Conservation (phyloP, 1,140 invertebrate genomes). For the Drosophila nasuta region DNA sequence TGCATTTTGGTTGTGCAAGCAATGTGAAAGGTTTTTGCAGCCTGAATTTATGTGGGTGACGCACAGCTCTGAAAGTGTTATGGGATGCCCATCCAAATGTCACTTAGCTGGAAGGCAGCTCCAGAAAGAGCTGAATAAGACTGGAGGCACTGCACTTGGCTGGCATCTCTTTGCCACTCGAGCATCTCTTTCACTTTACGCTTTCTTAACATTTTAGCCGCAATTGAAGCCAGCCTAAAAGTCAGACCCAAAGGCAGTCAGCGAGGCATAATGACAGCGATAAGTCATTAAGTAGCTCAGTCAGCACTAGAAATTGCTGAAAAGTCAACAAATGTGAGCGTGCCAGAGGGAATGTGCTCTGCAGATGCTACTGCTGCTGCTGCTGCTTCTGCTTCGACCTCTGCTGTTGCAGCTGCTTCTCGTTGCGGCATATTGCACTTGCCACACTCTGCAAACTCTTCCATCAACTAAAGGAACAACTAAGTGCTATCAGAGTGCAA, state of each 20-base stretch:
- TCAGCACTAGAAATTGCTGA: constrained; percentile 41
- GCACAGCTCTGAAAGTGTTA: constrained; percentile 57
- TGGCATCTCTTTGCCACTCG: constrained; percentile 52
- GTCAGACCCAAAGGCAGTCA: constrained; percentile 54
- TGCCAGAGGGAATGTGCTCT: background rate
- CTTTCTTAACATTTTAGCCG: constrained; percentile 62
- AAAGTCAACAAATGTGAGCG: constrained; percentile 39
- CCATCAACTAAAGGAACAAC: constrained; percentile 1
- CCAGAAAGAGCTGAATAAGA: constrained; percentile 37
- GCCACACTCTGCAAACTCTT: constrained; percentile 7
- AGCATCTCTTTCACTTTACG: constrained; percentile 76
- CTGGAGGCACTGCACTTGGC: constrained; percentile 54
- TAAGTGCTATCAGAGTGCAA: constrained; percentile 12
- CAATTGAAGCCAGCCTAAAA: constrained; percentile 40
- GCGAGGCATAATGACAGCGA: constrained; percentile 71
- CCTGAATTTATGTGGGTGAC: constrained; percentile 64
- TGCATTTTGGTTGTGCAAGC: constrained; percentile 57
- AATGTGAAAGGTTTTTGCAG: constrained; percentile 61
- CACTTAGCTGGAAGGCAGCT: constrained; percentile 21
- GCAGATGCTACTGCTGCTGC: constrained; percentile 4
- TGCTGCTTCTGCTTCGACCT: too few relatives aligned
- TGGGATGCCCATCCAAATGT: constrained; percentile 38
- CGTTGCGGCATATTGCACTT: constrained; percentile 18
- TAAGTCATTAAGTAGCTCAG: constrained; percentile 79
- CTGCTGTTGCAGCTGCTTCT: background rate